Conservation (phyloP, 2,113 vertebrate species). For the Scomber colias region DNA sequence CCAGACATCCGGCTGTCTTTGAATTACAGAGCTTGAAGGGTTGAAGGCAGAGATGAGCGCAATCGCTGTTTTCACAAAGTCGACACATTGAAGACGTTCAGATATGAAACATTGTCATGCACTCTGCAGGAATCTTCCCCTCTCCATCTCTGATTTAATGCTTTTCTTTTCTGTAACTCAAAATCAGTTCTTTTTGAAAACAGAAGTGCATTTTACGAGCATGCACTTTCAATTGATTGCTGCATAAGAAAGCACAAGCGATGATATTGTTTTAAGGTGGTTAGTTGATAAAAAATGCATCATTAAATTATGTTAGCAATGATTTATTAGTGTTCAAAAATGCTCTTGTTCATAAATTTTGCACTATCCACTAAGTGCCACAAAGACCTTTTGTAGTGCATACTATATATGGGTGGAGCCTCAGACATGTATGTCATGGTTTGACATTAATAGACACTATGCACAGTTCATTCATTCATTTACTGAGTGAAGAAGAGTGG, state of each 20-base stretch:
- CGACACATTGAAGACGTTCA: conserved; percentile 10
- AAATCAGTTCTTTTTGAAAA: conserved; percentile 19
- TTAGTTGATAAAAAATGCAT: conserved; percentile 26
- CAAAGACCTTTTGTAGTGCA: conserved; percentile 14
- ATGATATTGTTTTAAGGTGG: neutral
- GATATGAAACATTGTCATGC: conserved; percentile 20
- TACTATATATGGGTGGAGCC: neutral
- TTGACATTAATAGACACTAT: conserved; percentile 70
- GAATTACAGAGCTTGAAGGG: conserved; percentile 31
- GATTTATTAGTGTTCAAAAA: conserved; percentile 5
- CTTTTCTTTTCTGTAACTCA: neutral
- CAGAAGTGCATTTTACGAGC: conserved; percentile 2
- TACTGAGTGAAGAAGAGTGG: conserved; percentile 8
- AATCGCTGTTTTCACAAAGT: conserved; percentile 42
- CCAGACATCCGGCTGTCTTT: conserved; percentile 31
- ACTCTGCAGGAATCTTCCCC: conserved; percentile 25
- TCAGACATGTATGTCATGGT: conserved; percentile 44
- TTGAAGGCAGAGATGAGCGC: conserved; percentile 35
- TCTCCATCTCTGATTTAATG: conserved; percentile 9
- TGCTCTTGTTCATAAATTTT: conserved; percentile 15
- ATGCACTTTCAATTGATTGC: neutral
- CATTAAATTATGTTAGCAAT: neutral
- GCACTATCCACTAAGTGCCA: conserved; percentile 3
- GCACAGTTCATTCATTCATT: conserved; percentile 54
- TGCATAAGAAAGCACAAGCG: neutral